Evolutionary conservation across 2,113 vertebrate species (phyloP).

Genomic region (Nothocercus nigrocapillus): DNA sequence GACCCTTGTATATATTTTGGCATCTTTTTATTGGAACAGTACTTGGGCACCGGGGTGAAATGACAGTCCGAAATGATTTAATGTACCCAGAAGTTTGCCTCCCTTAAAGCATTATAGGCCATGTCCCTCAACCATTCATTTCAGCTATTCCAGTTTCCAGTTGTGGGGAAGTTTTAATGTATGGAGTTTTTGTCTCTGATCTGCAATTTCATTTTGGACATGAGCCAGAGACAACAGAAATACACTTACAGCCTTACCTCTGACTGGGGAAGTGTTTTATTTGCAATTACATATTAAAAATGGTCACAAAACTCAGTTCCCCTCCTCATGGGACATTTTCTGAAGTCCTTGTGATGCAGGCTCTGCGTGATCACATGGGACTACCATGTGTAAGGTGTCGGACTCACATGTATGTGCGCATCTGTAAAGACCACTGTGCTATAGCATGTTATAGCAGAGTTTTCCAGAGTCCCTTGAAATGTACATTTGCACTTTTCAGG

Average conservation of each 20-base stretch:
- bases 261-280: neutral
- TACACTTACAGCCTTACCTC: neutral
- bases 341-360: neutral
- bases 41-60: accelerated
- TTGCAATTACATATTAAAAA: neutral
- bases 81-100: neutral
- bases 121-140: neutral
- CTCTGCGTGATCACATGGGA: accelerated
- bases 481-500: neutral
- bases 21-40: neutral
- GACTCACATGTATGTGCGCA: neutral
- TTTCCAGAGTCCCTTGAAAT: neutral
- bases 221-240: neutral
- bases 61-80: accelerated
- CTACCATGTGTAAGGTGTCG: accelerated
- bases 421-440: neutral
- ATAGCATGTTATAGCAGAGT: neutral
- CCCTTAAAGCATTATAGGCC: neutral
- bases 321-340: neutral
- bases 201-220: neutral
- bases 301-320: neutral
- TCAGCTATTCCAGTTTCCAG: accelerated
- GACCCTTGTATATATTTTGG: neutral
- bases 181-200: neutral
- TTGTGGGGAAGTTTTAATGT: neutral